phyloP scores from a whole-genome alignment of 2,888 invertebrate genomes.

The Eilema griseolum region DNA sequence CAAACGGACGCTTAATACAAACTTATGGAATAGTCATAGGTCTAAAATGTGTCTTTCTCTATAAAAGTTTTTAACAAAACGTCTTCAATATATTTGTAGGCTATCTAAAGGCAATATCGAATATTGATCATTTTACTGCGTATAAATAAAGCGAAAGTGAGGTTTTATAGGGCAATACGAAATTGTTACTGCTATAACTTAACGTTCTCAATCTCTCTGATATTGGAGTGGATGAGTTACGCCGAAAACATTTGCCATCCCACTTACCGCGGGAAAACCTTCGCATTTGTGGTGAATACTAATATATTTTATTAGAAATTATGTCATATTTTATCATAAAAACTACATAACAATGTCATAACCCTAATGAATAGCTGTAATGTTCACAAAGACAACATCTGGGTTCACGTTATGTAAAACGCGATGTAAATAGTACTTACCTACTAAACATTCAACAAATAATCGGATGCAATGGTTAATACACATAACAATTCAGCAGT shows the following conservation, averaged over 20 bases:
- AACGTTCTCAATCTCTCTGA: conserved; percentile 78
- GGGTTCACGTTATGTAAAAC: conserved; percentile 8
- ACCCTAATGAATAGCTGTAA: conserved; percentile 32
- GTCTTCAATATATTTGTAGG: conserved; percentile 42
- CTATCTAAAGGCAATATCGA: conserved; percentile 74
- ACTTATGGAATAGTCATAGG: too few relatives aligned
- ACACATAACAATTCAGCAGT: background rate
- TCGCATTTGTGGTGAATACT: conserved; percentile 67
- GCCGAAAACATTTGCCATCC: conserved; percentile 70
- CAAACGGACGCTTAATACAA: too few relatives aligned
- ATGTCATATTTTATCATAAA: conserved; percentile 62
- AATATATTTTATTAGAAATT: conserved; percentile 64
- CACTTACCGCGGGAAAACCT: conserved; percentile 57
- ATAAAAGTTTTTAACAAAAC: conserved; percentile 43
- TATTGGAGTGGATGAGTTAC: conserved; percentile 83
- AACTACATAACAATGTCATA: conserved; percentile 51
- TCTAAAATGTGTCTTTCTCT: conserved; percentile 5
- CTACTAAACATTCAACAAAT: background rate
- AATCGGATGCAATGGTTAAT: background rate
- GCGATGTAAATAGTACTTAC: background rate
- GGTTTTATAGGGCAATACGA: conserved; percentile 84
- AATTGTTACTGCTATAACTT: conserved; percentile 84
- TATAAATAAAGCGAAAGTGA: conserved; percentile 84
- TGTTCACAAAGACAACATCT: conserved; percentile 14
- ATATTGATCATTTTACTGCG: conserved; percentile 84